These are phyloP conservation scores for Drosophila affinis DNA, from an alignment of 2,888 invertebrate species.

Conservation along the genomic window DNA sequence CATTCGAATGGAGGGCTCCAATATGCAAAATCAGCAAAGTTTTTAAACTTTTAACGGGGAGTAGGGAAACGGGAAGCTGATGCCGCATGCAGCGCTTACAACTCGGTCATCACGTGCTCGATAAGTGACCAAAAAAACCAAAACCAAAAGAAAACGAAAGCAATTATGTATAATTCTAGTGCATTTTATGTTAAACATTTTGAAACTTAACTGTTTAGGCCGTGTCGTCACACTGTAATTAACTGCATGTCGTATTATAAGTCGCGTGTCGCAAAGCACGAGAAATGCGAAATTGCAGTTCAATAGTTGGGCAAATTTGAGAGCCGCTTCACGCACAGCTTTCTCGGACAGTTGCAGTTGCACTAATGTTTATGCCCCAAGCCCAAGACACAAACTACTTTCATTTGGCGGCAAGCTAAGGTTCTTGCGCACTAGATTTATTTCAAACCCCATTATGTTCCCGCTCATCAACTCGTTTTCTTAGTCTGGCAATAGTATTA, in stretches of 20 bases:
- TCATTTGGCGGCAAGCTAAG: constrained; percentile 69
- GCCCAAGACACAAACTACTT: constrained; percentile 30
- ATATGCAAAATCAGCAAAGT: constrained; percentile 24
- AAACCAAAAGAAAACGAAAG: not conserved
- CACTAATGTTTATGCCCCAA: constrained; percentile 69
- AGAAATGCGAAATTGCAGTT: constrained; percentile 43
- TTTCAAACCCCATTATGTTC: not conserved
- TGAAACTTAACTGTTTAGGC: constrained; percentile 29
- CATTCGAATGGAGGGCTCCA: constrained; percentile 24
- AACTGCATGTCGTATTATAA: constrained; percentile 39
- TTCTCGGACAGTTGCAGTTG: constrained; percentile 71
- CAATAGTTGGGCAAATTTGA: not conserved
- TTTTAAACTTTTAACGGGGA: constrained; percentile 7
- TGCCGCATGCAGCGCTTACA: not conserved
- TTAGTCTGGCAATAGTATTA: not conserved
- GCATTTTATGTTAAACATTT: constrained; percentile 6
- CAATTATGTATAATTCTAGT: not conserved
- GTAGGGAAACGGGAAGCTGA: not conserved
- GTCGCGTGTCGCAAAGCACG: constrained; percentile 27
- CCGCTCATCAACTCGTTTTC: not conserved
- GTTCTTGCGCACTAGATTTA: constrained; percentile 59
- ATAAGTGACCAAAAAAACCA: constrained; percentile 6
- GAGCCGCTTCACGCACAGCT: constrained; percentile 30
- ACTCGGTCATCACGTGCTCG: constrained; percentile 34
- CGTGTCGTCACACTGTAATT: constrained; percentile 42